phyloP scores from a whole-genome alignment of 2,888 invertebrate genomes.

The Timema podura region DNA sequence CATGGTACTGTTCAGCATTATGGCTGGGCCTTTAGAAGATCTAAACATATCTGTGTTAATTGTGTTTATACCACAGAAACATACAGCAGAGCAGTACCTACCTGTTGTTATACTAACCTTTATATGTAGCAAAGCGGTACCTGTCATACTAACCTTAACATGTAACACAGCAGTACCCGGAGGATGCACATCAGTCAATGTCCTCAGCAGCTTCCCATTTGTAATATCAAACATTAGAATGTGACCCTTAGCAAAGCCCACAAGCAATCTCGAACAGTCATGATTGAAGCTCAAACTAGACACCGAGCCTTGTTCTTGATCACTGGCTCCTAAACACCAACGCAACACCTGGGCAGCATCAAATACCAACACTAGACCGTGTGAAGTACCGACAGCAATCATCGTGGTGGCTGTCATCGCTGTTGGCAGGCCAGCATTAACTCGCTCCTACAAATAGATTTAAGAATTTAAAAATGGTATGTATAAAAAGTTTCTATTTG shows the following conservation, averaged over 20 bases:
- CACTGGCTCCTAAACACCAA: conserved; percentile 74
- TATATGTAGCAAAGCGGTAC: too few relatives aligned
- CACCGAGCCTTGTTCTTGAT: conserved; percentile 60
- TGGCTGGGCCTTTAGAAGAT: too few relatives aligned
- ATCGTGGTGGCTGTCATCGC: conserved; percentile 74
- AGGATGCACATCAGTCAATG: conserved; percentile 75
- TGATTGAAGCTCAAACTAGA: conserved; percentile 74
- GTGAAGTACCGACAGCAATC: conserved; percentile 90
- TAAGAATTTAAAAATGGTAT: background rate
- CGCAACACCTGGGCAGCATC: conserved; percentile 81
- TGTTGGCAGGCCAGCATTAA: conserved; percentile 84
- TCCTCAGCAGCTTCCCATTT: conserved; percentile 71
- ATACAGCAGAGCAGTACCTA: too few relatives aligned
- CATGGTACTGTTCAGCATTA: too few relatives aligned
- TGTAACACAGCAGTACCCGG: conserved; percentile 79
- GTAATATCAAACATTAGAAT: conserved; percentile 86
- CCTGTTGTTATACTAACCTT: too few relatives aligned
- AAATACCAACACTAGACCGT: conserved; percentile 85
- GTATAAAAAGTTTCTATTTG: background rate
- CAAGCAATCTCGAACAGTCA: conserved; percentile 80
- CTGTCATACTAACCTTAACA: conserved; percentile 49
- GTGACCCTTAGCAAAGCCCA: conserved; percentile 74
- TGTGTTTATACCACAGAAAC: too few relatives aligned
- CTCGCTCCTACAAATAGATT: conserved; percentile 64
- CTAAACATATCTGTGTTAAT: too few relatives aligned